phyloP scores from a whole-genome alignment of 2,797 vertebrate species.

The Crax fasciolata region DNA sequence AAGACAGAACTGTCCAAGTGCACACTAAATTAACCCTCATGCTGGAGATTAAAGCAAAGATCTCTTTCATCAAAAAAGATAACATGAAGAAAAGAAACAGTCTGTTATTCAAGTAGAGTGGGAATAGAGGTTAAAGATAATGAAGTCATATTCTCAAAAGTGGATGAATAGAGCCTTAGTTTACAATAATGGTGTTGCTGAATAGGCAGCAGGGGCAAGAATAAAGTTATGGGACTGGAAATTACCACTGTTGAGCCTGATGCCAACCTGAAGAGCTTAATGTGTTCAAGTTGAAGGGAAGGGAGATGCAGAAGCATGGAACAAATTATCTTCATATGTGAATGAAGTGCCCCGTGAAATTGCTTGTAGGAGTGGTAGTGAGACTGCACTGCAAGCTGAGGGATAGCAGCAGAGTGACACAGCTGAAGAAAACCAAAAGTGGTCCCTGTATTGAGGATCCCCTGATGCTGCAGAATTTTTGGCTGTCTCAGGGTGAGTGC shows the following conservation, averaged over 20 bases:
- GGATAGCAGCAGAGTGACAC: not conserved
- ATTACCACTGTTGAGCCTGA: constrained; percentile 6
- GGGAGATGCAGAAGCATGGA: fast-evolving
- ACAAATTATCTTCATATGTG: not conserved
- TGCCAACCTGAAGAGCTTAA: constrained; percentile 36
- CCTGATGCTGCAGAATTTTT: not conserved
- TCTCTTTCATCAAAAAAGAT: constrained; percentile 66
- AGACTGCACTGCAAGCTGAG: not conserved
- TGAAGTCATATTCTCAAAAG: constrained; percentile 62
- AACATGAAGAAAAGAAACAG: constrained; percentile 53
- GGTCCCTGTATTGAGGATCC: not conserved
- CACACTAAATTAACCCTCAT: constrained; percentile 48
- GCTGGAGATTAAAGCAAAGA: constrained; percentile 63
- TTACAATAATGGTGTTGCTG: constrained; percentile 65
- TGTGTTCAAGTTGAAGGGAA: not conserved
- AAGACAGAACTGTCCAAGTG: constrained; percentile 61
- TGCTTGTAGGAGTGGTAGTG: not conserved
- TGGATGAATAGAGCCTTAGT: constrained; percentile 69
- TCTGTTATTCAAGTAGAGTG: constrained; percentile 35
- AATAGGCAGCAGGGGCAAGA: constrained; percentile 46
- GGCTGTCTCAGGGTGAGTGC: not conserved
- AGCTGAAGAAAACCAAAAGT: not conserved
- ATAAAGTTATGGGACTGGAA: constrained; percentile 56
- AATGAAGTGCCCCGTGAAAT: not conserved
- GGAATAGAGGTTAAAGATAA: constrained; percentile 70